These are phyloP conservation scores for Apodemus speciosus DNA, from an alignment of 2,113 vertebrate genomes.

Conservation along the genomic window DNA sequence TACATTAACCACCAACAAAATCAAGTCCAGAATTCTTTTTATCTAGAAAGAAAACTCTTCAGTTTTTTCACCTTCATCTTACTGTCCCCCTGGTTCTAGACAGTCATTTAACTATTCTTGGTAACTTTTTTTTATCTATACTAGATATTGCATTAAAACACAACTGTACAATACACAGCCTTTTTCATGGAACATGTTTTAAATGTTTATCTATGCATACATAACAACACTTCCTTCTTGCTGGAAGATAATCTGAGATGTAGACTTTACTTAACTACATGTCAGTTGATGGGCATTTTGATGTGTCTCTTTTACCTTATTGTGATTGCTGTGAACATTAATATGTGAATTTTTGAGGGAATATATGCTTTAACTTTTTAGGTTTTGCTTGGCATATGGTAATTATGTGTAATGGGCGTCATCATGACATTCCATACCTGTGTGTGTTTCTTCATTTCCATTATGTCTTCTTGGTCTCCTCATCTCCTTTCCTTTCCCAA, in stretches of 20 bases:
- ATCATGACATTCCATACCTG: too few species aligned
- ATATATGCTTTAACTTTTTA: neutral
- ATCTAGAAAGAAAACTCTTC: neutral
- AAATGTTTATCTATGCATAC: neutral
- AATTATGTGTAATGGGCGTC: too few species aligned
- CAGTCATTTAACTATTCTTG: neutral
- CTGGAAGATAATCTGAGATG: neutral
- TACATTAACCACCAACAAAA: neutral
- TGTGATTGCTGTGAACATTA: neutral
- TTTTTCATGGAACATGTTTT: neutral
- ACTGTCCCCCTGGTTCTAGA: neutral
- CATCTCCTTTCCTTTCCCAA: too few species aligned
- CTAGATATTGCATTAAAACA: neutral
- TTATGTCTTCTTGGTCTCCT: too few species aligned
- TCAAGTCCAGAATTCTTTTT: neutral
- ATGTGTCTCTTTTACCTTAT: neutral
- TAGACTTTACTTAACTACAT: neutral
- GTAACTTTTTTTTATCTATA: neutral
- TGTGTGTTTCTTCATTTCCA: neutral
- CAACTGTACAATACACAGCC: neutral
- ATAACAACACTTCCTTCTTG: neutral
- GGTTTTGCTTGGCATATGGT: neutral
- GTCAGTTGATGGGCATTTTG: neutral
- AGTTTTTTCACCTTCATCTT: neutral
- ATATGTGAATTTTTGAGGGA: neutral